phyloP scores from a whole-genome alignment of 2,113 vertebrate genomes.

The Mormyrus iriodes region DNA sequence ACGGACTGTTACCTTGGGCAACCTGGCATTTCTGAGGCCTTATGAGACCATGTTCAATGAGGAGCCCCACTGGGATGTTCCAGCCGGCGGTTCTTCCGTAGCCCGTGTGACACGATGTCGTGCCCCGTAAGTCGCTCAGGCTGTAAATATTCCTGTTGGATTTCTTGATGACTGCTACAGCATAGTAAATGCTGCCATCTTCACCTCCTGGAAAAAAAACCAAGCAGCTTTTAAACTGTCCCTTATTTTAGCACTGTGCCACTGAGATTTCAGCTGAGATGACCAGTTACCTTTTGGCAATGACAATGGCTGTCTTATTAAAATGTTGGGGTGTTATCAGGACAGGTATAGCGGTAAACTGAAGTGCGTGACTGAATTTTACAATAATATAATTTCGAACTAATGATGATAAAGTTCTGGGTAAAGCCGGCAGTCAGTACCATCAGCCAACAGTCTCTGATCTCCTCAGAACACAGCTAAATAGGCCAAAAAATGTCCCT shows the following conservation, averaged over 20 bases:
- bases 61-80: constrained; percentile 72
- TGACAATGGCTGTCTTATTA: neutral
- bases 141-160: constrained; percentile 58
- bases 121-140: constrained; percentile 69
- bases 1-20: constrained; percentile 66
- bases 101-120: constrained; percentile 79
- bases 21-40: constrained; percentile 63
- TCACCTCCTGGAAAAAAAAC: constrained; percentile 53
- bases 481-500: neutral
- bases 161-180: constrained; percentile 75
- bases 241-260: neutral
- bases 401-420: neutral
- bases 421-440: neutral
- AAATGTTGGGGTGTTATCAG: neutral
- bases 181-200: constrained; percentile 70
- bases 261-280: neutral
- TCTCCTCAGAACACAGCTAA: neutral
- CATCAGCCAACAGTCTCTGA: neutral
- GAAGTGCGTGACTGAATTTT: neutral
- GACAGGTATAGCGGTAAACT: neutral
- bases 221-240: neutral
- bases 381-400: neutral
- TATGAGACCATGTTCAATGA: constrained; percentile 75
- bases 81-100: constrained; percentile 74
- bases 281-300: neutral